phyloP scores from a whole-genome alignment of 2,797 vertebrate species.

The Oreochromis mossambicus region DNA sequence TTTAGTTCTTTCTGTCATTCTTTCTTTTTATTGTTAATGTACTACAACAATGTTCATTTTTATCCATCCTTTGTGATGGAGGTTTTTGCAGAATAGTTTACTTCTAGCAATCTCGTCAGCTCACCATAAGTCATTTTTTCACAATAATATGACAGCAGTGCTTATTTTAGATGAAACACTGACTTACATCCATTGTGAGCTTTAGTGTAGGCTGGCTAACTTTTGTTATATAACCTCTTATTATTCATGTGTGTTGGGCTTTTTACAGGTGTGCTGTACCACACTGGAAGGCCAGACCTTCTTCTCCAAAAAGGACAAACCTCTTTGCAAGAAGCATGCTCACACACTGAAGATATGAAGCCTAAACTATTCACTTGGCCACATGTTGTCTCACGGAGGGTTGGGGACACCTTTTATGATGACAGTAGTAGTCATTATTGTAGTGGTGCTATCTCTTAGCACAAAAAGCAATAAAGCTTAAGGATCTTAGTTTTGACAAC shows the following conservation, averaged over 20 bases:
- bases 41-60: neutral
- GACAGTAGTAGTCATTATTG: neutral
- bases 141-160: neutral
- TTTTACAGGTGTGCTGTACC: slow-evolving; percentile 86
- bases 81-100: neutral
- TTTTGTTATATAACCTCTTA: neutral
- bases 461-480: neutral
- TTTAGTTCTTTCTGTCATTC: neutral
- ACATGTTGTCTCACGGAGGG: neutral
- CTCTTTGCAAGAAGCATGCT: slow-evolving; percentile 96
- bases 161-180: neutral
- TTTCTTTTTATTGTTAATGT: neutral
- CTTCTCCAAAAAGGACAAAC: slow-evolving; percentile 98
- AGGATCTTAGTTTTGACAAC: neutral
- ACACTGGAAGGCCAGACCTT: slow-evolving; percentile 92
- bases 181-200: neutral
- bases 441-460: neutral
- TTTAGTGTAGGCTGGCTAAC: neutral
- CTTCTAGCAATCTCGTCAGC: neutral
- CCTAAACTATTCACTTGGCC: neutral
- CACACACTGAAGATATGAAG: slow-evolving; percentile 87
- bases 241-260: neutral
- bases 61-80: neutral
- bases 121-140: neutral
- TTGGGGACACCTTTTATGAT: neutral